phyloP scores from a whole-genome alignment of 2,113 vertebrate genomes.

The Tachysurus fulvidraco region DNA sequence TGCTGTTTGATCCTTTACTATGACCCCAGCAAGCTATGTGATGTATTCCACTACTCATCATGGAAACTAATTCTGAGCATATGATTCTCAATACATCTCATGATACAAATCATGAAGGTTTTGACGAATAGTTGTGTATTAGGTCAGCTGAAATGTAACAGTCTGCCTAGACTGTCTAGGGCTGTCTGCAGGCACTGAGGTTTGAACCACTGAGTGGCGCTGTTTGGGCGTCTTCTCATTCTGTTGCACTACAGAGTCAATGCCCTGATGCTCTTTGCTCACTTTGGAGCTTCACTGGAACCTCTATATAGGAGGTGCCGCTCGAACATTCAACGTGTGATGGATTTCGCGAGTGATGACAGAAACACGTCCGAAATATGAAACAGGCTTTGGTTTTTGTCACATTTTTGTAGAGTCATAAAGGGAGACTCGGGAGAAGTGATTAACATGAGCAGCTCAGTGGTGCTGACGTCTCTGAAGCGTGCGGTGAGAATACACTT shows the following conservation, averaged over 20 bases:
- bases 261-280: conserved; percentile 51
- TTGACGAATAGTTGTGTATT: neutral
- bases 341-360: neutral
- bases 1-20: no score
- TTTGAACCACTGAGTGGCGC: conserved; percentile 54
- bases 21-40: neutral
- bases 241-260: conserved; percentile 44
- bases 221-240: conserved; percentile 53
- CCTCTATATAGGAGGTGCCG: neutral
- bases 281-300: conserved; percentile 6
- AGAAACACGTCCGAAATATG: neutral
- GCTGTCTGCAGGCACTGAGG: neutral
- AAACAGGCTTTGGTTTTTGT: neutral
- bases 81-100: neutral
- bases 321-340: neutral
- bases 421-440: neutral
- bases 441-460: neutral
- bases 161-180: no score
- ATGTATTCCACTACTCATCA: neutral
- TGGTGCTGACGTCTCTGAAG: neutral
- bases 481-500: neutral
- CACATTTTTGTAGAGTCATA: neutral
- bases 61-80: no score
- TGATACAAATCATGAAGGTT: neutral
- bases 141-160: neutral